A percentile compares a stretch with the other conserved stretches of the same genome.
Evolutionary conservation across 2,797 vertebrate genomes (phyloP).

Genomic region (Peromyscus attwateri): DNA sequence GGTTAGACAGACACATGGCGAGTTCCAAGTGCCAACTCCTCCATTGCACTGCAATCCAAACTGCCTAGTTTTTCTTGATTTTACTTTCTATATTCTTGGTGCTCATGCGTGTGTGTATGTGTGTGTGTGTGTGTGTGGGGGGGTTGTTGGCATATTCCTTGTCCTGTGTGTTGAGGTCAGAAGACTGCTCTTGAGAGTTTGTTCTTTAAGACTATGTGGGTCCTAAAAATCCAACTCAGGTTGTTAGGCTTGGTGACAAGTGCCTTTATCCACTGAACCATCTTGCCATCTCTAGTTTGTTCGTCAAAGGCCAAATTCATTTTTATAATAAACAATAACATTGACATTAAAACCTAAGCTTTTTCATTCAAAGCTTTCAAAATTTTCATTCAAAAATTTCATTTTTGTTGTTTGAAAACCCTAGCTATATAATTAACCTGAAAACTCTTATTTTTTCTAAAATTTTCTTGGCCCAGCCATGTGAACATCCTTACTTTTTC

Average conservation of each 20-base stretch:
- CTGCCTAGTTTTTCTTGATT: background rate
- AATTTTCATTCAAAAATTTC: background rate
- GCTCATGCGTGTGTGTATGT: background rate
- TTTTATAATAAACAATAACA: background rate
- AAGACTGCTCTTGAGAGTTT: background rate
- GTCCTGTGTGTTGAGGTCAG: background rate
- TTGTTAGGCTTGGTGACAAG: background rate
- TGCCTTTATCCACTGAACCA: background rate
- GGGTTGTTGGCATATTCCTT: background rate
- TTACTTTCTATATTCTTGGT: background rate
- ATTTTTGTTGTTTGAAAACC: conserved; percentile 10
- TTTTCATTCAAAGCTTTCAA: background rate
- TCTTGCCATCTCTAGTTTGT: background rate
- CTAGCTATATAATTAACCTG: background rate
- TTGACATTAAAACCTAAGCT: background rate
- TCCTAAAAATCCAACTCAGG: background rate
- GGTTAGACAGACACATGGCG: background rate
- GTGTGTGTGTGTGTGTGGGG: no score
- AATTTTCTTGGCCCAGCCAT: background rate
- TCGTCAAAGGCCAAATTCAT: conserved; percentile 34
- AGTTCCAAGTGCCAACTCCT: background rate
- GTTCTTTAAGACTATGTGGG: background rate
- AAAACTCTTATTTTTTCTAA: background rate
- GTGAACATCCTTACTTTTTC: background rate
- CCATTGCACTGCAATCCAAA: background rate